A percentile compares a stretch with the other conserved stretches of the same genome.
These are phyloP conservation scores for Echinometra lucunter DNA, from an alignment of 53 echinoderm and acorn worm genomes.

Conservation along the genomic window DNA sequence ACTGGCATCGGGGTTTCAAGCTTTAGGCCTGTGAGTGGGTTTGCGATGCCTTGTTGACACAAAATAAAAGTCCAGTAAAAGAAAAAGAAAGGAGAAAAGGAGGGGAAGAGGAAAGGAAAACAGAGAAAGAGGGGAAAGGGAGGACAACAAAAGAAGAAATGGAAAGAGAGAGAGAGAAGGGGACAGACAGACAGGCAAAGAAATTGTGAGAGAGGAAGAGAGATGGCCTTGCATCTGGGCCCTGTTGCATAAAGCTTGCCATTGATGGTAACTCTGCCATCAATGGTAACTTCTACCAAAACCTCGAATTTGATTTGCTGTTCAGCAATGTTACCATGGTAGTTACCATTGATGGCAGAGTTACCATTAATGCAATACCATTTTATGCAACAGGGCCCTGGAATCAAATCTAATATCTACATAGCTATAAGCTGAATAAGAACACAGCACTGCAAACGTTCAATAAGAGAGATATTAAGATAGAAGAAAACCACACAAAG, in stretches of 20 bases:
- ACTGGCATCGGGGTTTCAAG: too few relatives aligned
- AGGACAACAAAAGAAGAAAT: neutral
- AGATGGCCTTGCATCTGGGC: too few relatives aligned
- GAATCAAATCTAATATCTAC: neutral
- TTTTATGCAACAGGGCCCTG: too few relatives aligned
- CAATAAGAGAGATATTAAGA: neutral
- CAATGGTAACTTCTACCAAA: too few relatives aligned
- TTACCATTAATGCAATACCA: too few relatives aligned
- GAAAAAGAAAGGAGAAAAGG: neutral
- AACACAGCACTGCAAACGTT: slow-evolving; percentile 24
- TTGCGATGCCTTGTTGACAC: neutral
- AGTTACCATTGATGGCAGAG: too few relatives aligned
- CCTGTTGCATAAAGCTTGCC: too few relatives aligned
- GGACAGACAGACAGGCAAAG: neutral
- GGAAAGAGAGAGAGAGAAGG: neutral
- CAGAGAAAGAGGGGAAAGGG: neutral
- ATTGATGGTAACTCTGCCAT: too few relatives aligned
- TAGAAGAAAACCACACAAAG: neutral
- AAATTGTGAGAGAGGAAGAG: neutral
- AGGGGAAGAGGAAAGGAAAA: neutral
- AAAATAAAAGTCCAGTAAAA: neutral
- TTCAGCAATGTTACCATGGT: too few relatives aligned
- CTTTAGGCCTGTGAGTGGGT: too few relatives aligned
- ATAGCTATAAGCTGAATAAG: neutral
- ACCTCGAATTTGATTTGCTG: too few relatives aligned